Conservation (phyloP, 2,113 vertebrate genomes). For the Tinamus guttatus region DNA sequence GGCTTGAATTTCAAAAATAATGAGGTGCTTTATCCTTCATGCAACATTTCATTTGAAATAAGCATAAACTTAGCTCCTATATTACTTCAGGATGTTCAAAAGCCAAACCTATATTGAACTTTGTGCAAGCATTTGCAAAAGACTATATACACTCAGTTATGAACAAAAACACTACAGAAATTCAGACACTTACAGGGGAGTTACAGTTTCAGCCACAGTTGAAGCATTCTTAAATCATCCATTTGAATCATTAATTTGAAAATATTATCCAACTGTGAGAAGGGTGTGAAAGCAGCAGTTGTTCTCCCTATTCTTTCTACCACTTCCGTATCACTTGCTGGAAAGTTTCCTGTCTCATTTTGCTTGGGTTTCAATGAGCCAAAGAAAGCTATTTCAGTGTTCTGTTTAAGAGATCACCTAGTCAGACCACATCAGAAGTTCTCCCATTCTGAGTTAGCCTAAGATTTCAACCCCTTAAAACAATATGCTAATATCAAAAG, state of each 20-base stretch:
- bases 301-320: background rate
- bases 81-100: background rate
- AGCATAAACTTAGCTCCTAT: background rate
- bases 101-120: background rate
- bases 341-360: background rate
- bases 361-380: background rate
- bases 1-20: background rate
- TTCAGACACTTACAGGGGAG: background rate
- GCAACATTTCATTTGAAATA: background rate
- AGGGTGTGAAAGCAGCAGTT: background rate
- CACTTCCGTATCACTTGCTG: background rate
- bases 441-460: background rate
- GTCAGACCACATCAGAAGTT: rapidly evolving
- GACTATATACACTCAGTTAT: rapidly evolving
- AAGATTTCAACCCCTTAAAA: background rate
- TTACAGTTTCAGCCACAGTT: background rate
- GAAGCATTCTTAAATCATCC: background rate
- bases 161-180: rapidly evolving
- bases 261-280: background rate
- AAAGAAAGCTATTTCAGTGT: background rate
- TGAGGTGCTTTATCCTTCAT: background rate
- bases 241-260: background rate
- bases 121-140: background rate
- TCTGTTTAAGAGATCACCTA: background rate
- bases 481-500: background rate